Conservation (phyloP, 2,888 invertebrate genomes). For the Prosapia bicincta region DNA sequence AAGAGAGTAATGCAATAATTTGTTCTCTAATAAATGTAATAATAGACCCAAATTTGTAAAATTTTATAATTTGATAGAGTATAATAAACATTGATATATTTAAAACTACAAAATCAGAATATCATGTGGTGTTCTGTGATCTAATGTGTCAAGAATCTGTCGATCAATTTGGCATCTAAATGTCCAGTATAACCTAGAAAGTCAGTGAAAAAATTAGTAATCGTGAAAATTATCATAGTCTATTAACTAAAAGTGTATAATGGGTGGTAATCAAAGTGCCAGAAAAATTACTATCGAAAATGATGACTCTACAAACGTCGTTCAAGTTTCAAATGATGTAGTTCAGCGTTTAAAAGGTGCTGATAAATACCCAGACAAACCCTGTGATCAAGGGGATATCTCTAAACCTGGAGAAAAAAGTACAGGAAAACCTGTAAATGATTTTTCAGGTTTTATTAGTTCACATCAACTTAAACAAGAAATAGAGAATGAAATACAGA, state of each 20-base stretch:
- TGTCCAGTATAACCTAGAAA: not conserved
- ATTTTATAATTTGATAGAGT: too few relatives aligned
- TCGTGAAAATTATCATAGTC: not conserved
- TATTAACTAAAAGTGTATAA: not conserved
- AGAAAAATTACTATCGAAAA: not conserved
- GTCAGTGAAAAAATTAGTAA: not conserved
- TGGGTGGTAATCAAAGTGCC: not conserved
- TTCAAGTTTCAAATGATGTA: not conserved
- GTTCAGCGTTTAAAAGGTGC: not conserved
- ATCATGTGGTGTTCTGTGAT: too few relatives aligned
- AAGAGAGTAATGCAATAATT: too few relatives aligned
- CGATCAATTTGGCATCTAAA: too few relatives aligned
- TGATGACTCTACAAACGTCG: not conserved
- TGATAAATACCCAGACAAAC: not conserved
- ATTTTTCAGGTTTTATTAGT: not conserved
- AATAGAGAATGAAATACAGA: not conserved
- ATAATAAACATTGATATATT: too few relatives aligned
- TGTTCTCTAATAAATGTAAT: too few relatives aligned
- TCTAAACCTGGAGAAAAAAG: not conserved
- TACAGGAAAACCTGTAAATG: not conserved
- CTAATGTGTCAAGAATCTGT: too few relatives aligned
- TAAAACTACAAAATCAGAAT: too few relatives aligned
- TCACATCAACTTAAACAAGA: not conserved
- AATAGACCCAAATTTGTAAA: too few relatives aligned
- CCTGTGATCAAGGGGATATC: not conserved